Percentiles rank a stretch among this genome's conserved stretches.
These are phyloP conservation scores for Ancistrus triradiatus DNA, from an alignment of 2,113 vertebrate species.

Conservation along the genomic window DNA sequence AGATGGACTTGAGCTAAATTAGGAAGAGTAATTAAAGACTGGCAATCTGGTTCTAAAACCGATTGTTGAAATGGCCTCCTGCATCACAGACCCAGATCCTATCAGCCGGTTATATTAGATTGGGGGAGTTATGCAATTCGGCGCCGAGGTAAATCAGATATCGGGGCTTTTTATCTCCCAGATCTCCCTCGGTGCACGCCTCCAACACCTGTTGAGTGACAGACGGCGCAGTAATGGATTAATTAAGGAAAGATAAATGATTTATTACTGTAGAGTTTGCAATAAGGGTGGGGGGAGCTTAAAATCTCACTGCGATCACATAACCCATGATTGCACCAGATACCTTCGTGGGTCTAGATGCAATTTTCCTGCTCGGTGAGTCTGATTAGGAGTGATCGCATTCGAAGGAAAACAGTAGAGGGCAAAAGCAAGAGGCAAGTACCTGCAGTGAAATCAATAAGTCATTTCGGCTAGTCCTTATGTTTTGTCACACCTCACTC, in stretches of 20 bases:
- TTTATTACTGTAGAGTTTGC: conserved; percentile 15
- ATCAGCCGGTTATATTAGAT: conserved; percentile 42
- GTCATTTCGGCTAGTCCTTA: conserved; percentile 43
- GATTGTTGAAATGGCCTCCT: conserved; percentile 34
- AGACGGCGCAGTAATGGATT: conserved; percentile 32
- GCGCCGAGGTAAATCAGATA: conserved; percentile 40
- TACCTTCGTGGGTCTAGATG: conserved; percentile 26
- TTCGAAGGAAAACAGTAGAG: conserved; percentile 40
- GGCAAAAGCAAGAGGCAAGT: conserved; percentile 29
- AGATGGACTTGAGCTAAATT: conserved; percentile 36
- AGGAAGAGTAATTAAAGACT: conserved; percentile 31
- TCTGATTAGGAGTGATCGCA: conserved; percentile 44
- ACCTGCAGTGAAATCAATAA: conserved; percentile 49
- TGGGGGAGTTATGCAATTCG: conserved; percentile 29
- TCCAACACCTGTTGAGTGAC: conserved; percentile 41
- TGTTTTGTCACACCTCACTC: conserved; percentile 44
- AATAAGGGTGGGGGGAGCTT: not conserved
- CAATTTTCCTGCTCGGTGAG: conserved; percentile 34
- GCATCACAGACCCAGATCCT: conserved; percentile 22
- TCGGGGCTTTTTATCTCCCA: conserved; percentile 35
- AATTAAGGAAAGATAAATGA: conserved; percentile 43
- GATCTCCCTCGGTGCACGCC: conserved; percentile 6
- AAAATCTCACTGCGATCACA: conserved; percentile 31
- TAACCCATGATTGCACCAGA: not conserved
- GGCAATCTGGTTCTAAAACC: conserved; percentile 38